Evolutionary conservation across 2,113 vertebrate genomes (phyloP).

Genomic region (Cyanistes caeruleus): DNA sequence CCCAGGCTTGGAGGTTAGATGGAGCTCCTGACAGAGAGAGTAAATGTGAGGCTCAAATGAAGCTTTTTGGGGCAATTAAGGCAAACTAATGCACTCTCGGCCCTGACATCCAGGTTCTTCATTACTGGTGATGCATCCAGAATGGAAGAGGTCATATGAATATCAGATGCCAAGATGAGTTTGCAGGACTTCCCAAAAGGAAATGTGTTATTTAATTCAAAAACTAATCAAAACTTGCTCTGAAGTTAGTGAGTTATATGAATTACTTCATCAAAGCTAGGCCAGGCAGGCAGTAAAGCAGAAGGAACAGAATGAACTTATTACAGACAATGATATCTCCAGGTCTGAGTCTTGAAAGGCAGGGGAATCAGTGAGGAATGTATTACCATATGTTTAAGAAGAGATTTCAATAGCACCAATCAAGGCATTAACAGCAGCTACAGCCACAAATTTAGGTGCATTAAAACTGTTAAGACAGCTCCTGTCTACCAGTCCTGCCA

Average conservation of each 20-base stretch:
- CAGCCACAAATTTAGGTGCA: conserved; percentile 39
- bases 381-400: conserved; percentile 51
- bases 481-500: conserved; percentile 6
- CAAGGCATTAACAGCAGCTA: conserved; percentile 41
- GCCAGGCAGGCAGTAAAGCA: conserved; percentile 15
- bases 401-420: conserved; percentile 37
- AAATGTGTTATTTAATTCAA: neutral
- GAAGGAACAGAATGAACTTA: conserved; percentile 46
- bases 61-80: neutral
- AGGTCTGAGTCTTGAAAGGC: conserved; percentile 47
- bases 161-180: neutral
- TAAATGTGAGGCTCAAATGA: neutral
- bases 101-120: neutral
- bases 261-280: conserved; percentile 31
- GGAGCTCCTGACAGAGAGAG: neutral
- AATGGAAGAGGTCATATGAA: neutral
- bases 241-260: neutral
- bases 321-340: conserved; percentile 25
- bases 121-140: neutral
- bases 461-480: conserved; percentile 36
- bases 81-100: neutral
- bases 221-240: conserved; percentile 5
- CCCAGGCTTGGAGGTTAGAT: fast-evolving
- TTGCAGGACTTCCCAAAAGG: neutral
- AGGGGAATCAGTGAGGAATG: conserved; percentile 14